Conservation (phyloP, 92 coral and sea anemone species). For the Muricea muricata region DNA sequence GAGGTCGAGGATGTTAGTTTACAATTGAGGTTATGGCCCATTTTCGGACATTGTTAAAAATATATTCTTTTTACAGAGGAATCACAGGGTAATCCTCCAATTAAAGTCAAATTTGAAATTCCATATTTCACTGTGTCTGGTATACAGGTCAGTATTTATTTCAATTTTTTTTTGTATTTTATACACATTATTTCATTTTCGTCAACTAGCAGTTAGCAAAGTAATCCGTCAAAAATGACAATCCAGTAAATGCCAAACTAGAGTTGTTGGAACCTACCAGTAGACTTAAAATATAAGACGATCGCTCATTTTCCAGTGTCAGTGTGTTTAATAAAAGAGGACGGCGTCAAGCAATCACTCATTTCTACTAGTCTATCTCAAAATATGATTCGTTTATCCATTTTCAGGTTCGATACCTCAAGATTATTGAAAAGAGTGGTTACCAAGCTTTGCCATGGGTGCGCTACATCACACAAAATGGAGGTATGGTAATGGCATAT, state of each 20-base stretch:
- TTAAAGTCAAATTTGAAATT: conserved; percentile 97
- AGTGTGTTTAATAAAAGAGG: too few relatives aligned
- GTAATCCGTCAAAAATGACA: not conserved
- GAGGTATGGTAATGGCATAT: conserved; percentile 87
- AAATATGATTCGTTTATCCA: not conserved
- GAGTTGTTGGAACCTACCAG: too few relatives aligned
- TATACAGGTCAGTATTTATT: conserved; percentile 76
- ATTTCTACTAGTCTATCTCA: not conserved
- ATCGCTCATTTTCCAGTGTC: too few relatives aligned
- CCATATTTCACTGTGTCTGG: conserved; percentile 99
- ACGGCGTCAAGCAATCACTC: too few relatives aligned
- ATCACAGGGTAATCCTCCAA: conserved; percentile 89
- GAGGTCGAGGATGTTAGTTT: too few relatives aligned
- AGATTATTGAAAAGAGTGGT: conserved; percentile 98
- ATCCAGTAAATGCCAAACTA: too few relatives aligned
- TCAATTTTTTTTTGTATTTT: not conserved
- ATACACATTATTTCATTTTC: too few relatives aligned
- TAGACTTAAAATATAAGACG: too few relatives aligned
- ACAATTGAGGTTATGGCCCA: too few relatives aligned
- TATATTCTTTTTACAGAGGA: conserved; percentile 65
- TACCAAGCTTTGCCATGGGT: conserved; percentile 99
- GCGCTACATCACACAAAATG: conserved; percentile 98
- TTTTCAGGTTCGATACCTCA: conserved; percentile 91
- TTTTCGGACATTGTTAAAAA: not conserved
- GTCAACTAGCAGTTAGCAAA: not conserved